Evolutionary conservation across 2,888 invertebrate genomes (phyloP).

Genomic region (Galeopsomyia nigrocyanea): DNA sequence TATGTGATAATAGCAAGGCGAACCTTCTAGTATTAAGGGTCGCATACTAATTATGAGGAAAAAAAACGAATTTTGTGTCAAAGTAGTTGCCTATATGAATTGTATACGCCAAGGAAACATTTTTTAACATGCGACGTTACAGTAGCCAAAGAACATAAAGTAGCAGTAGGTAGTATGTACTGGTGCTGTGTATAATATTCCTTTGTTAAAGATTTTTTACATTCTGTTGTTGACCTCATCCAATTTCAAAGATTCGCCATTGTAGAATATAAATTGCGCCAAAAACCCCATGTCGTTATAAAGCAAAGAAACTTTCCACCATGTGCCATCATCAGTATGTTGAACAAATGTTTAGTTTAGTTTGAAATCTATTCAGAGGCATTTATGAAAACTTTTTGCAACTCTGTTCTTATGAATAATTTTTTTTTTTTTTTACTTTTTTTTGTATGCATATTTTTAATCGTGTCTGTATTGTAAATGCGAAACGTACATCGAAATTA

Average conservation of each 20-base stretch:
- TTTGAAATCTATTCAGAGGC: background rate
- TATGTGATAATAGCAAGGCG: slow-evolving; percentile 44
- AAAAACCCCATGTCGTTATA: too few relatives aligned
- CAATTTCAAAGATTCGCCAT: background rate
- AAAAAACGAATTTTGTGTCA: slow-evolving; percentile 42
- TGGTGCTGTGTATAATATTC: slow-evolving; percentile 19
- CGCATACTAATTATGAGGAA: slow-evolving; percentile 20
- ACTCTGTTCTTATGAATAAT: slow-evolving; percentile 11
- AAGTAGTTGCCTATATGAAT: slow-evolving; percentile 43
- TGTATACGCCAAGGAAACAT: slow-evolving; percentile 39
- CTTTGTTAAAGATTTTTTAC: slow-evolving; percentile 1
- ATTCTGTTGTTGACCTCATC: slow-evolving; percentile 9
- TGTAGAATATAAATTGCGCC: background rate
- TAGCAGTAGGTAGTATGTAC: slow-evolving; percentile 27
- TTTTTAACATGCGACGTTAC: slow-evolving; percentile 26
- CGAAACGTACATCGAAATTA: slow-evolving; percentile 30
- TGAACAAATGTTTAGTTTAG: background rate
- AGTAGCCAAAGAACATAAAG: slow-evolving; percentile 43
- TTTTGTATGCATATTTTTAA: slow-evolving; percentile 17
- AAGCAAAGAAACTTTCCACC: background rate
- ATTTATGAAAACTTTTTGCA: slow-evolving; percentile 7
- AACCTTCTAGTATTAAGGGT: slow-evolving; percentile 40
- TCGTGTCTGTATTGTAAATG: slow-evolving; percentile 13
- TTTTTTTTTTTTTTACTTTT: background rate
- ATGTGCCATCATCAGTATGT: slow-evolving; percentile 1